These are phyloP conservation scores for Bujurquina vittata DNA, from an alignment of 2,113 vertebrate genomes.

Conservation along the genomic window DNA sequence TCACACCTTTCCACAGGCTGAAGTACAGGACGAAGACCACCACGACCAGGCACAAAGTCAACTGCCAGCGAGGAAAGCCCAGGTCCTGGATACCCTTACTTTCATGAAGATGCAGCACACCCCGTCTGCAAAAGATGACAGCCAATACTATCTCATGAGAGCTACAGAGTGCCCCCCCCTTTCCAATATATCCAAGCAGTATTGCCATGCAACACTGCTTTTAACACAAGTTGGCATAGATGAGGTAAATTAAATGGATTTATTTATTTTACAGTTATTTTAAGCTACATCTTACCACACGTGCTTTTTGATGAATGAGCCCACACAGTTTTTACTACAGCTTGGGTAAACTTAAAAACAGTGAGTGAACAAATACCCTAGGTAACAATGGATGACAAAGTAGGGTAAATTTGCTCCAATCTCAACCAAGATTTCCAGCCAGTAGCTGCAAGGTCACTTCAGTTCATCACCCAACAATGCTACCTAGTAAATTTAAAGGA, in stretches of 20 bases:
- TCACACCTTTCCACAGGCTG: constrained; percentile 98
- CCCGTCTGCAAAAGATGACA: constrained; percentile 79
- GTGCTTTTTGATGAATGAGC: neutral
- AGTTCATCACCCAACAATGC: neutral
- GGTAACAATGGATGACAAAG: neutral
- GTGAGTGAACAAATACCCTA: neutral
- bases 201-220: neutral
- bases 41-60: constrained; percentile 88
- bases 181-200: neutral
- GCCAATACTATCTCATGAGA: neutral
- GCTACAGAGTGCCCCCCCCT: neutral
- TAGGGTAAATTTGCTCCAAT: neutral
- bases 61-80: constrained; percentile 91
- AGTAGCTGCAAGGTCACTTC: neutral
- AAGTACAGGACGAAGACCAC: constrained; percentile 95
- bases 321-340: constrained; percentile 4
- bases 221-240: neutral
- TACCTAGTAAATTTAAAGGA: neutral
- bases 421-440: neutral
- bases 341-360: constrained; percentile 5
- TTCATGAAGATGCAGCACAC: constrained; percentile 91
- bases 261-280: neutral
- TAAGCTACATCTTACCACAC: neutral
- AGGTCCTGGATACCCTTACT: constrained; percentile 92
- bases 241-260: neutral